Evolutionary conservation across 2,888 invertebrate species (phyloP), one percentile per base, ranked within the genome.

Genomic region (Phyllotreta striolata): DNA sequence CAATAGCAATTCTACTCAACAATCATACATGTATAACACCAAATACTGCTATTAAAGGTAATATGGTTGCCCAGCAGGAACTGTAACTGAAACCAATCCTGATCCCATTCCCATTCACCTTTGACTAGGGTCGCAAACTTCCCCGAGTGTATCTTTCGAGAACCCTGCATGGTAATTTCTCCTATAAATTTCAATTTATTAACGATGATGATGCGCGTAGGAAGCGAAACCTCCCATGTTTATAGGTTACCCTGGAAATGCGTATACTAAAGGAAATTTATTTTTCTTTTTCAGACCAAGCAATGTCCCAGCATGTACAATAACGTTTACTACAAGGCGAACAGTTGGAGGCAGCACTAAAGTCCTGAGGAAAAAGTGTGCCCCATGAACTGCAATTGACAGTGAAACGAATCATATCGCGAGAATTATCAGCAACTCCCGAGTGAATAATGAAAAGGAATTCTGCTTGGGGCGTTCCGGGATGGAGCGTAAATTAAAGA

Each of bases 241-340:
- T 44, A 12, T 43, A 9, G 10, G 7, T 10, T 8, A 44, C 14
- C 7, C 44, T 14, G 10, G 14, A 12, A 41, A 10, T 3, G 41
- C 41, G n/a, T 4, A n/a, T n/a, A 4, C 2, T 41, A 41, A 41
- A 41, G 14, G 14, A 13, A 14, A 49, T 49, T n/a, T n/a, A 4
- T 24, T 24, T 24, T 24, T 24, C 24, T 24, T 24, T 86, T 88
- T 81, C 86, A 90, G 85, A 88, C 87, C 68, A 92, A 93, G 82
- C 91, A 92, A 79, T 94, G 94, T 82, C 93, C 94, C 62, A 94
- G 92, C 77, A 95, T 95, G 95, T 91, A 93, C 84, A 91, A 91
- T 82, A 93, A 94, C 79, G 92, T 94, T 83, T 91, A 94, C 84
- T 95, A 95, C 82, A 93, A 92, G 90, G 93, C 93, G 78, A 93